Evolutionary conservation across 2,113 vertebrate species (phyloP).

Genomic region (Stigmatopora nigra): DNA sequence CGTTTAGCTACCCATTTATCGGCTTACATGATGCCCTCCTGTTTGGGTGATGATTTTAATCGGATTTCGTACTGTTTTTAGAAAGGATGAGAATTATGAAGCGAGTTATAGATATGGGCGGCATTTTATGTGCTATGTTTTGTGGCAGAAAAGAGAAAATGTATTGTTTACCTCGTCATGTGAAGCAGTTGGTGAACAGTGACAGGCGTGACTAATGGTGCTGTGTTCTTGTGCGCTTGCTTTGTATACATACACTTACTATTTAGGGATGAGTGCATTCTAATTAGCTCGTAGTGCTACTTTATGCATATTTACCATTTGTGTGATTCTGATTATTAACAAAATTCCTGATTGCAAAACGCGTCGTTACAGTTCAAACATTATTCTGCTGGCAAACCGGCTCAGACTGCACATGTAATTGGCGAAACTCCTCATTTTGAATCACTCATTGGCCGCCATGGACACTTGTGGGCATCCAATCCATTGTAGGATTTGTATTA

Average conservation of each 20-base stretch:
- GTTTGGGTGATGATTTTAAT: not conserved
- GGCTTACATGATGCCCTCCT: not conserved
- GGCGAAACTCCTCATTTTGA: not conserved
- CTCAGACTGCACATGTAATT: not conserved
- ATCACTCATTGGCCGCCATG: not conserved
- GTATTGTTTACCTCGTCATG: not conserved
- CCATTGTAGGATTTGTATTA: too few relatives aligned
- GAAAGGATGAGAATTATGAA: too few relatives aligned
- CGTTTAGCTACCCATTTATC: slow-evolving; percentile 1
- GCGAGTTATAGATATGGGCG: not conserved
- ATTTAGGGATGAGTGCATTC: slow-evolving; percentile 1
- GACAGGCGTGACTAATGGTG: slow-evolving; percentile 2
- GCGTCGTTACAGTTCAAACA: not conserved
- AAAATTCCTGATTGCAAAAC: not conserved
- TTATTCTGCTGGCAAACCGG: not conserved
- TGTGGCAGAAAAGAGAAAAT: not conserved
- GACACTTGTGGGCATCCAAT: too few relatives aligned
- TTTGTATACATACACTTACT: not conserved
- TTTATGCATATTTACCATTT: not conserved
- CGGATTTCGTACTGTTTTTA: not conserved
- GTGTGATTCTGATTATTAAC: not conserved
- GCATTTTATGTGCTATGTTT: not conserved
- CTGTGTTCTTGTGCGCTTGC: not conserved
- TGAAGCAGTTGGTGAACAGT: not conserved
- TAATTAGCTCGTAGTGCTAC: not conserved